Percentiles rank a stretch among this genome's conserved stretches.
Evolutionary conservation across 2,797 vertebrate genomes (phyloP).

Genomic region (Ptychadena robeensis): DNA sequence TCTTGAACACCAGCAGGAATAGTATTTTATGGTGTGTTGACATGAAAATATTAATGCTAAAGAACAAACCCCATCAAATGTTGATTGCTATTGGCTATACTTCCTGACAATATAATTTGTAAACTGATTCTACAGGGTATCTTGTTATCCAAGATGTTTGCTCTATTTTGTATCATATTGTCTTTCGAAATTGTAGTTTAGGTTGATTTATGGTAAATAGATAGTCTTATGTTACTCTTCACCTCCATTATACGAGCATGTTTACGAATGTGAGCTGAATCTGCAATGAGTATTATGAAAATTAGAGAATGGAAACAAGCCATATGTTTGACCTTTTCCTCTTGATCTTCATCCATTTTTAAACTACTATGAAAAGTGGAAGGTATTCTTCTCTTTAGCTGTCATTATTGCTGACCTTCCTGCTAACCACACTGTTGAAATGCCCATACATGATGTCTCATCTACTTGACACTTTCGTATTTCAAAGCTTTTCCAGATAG

Average conservation of each 20-base stretch:
- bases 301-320: background rate
- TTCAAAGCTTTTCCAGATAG: background rate
- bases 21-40: too few species aligned
- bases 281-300: background rate
- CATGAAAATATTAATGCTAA: too few species aligned
- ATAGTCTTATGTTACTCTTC: background rate
- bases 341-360: conserved; percentile 7
- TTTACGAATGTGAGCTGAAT: background rate
- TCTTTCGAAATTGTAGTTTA: background rate
- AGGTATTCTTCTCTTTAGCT: background rate
- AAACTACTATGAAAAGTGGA: background rate
- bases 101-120: background rate
- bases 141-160: background rate
- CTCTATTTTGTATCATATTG: background rate
- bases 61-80: too few species aligned
- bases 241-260: background rate
- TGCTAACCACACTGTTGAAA: background rate
- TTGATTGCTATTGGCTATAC: too few species aligned
- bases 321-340: background rate
- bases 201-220: background rate
- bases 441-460: background rate
- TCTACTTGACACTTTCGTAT: background rate
- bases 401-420: background rate
- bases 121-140: background rate
- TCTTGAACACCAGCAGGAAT: too few species aligned